Percentiles rank a stretch among this genome's conserved stretches.
phyloP scores from a whole-genome alignment of 2,797 vertebrate genomes.

The Erithacus rubecula region DNA sequence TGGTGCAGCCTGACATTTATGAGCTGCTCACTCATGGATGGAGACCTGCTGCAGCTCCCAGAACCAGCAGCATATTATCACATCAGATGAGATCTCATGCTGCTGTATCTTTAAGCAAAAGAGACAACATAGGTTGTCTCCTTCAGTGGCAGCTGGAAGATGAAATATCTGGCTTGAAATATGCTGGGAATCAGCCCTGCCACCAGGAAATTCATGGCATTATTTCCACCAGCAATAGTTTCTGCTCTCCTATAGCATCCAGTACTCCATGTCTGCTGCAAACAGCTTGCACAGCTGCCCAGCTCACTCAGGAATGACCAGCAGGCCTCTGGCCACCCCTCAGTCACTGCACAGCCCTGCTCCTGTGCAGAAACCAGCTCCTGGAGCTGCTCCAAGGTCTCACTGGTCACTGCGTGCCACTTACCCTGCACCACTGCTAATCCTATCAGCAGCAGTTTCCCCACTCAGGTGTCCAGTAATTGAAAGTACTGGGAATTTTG shows the following conservation, averaged over 20 bases:
- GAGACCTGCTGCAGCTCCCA: background rate
- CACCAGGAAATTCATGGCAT: background rate
- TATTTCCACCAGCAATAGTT: background rate
- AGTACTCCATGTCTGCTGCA: background rate
- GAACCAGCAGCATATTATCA: background rate
- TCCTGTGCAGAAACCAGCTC: background rate
- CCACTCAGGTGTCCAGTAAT: background rate
- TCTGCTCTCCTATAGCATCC: background rate
- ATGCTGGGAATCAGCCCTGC: background rate
- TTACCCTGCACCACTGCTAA: background rate
- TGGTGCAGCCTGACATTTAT: background rate
- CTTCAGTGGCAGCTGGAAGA: background rate
- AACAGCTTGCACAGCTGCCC: background rate
- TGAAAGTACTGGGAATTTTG: slow-evolving; percentile 9
- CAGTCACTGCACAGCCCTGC: background rate
- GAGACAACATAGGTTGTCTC: background rate
- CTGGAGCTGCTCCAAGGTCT: background rate
- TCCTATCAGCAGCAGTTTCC: background rate
- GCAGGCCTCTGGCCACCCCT: background rate
- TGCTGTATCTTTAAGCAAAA: background rate
- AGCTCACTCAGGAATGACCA: accelerated
- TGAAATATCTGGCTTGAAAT: background rate
- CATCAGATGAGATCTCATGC: background rate
- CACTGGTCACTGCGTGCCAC: background rate
- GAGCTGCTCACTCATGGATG: background rate